Percentiles rank a stretch among this genome's conserved stretches.
These are phyloP conservation scores for Pelobates fuscus DNA, from an alignment of 2,113 vertebrate species.

Conservation along the genomic window DNA sequence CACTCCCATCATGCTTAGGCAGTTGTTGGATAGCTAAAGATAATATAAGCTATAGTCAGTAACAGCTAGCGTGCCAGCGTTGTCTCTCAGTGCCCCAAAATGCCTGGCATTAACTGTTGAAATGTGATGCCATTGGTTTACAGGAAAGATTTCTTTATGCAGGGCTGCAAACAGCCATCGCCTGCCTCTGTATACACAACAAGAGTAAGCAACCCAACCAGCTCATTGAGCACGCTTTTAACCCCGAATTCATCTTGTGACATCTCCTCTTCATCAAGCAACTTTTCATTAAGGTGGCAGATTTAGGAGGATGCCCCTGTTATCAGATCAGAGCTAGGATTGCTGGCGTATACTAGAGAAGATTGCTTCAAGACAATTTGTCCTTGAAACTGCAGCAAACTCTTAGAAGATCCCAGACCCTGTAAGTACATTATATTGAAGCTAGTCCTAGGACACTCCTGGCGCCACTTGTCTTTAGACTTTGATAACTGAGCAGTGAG, in stretches of 20 bases:
- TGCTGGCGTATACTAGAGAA: slow-evolving; percentile 83
- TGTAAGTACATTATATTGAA: slow-evolving; percentile 90
- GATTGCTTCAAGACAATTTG: slow-evolving; percentile 85
- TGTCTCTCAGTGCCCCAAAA: slow-evolving; percentile 54
- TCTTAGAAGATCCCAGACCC: slow-evolving; percentile 93
- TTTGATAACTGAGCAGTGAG: slow-evolving; percentile 65
- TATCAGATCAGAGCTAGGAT: slow-evolving; percentile 78
- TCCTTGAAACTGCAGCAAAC: slow-evolving; percentile 99
- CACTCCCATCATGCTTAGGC: too few species aligned
- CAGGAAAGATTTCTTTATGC: slow-evolving; percentile 81
- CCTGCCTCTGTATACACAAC: slow-evolving; percentile 76
- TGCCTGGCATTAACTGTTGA: slow-evolving; percentile 83
- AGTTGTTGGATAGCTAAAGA: too few species aligned
- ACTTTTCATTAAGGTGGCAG: slow-evolving; percentile 72
- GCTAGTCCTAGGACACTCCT: slow-evolving; percentile 70
- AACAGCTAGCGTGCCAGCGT: neutral
- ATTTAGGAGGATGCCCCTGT: slow-evolving; percentile 70
- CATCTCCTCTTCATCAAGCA: slow-evolving; percentile 74
- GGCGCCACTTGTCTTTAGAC: slow-evolving; percentile 74
- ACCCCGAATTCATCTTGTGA: slow-evolving; percentile 72
- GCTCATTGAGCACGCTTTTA: slow-evolving; percentile 73
- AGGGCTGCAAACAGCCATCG: slow-evolving; percentile 84
- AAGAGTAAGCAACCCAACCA: slow-evolving; percentile 72
- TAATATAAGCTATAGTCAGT: too few species aligned
- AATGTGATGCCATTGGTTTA: slow-evolving; percentile 86